phyloP scores from a whole-genome alignment of 2,113 vertebrate genomes.

The Pangasianodon hypophthalmus region DNA sequence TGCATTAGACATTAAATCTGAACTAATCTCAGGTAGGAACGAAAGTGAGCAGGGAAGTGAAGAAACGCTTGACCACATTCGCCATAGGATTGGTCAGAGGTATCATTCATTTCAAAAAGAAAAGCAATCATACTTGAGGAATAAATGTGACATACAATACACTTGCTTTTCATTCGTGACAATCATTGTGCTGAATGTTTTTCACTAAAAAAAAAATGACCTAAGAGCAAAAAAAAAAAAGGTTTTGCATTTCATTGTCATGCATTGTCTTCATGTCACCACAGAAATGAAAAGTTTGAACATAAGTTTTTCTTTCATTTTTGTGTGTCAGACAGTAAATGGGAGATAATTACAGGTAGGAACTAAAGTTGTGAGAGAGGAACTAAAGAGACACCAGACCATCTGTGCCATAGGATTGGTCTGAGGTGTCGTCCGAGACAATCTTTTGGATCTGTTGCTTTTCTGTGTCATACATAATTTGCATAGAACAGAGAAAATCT shows the following conservation, averaged over 20 bases:
- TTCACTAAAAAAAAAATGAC: not conserved
- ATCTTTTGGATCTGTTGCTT: not conserved
- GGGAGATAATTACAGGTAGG: not conserved
- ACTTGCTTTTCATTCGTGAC: not conserved
- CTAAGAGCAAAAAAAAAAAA: not conserved
- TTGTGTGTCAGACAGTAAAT: not conserved
- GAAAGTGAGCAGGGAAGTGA: not conserved
- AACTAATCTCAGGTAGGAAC: not conserved
- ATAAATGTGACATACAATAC: not conserved
- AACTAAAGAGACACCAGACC: not conserved
- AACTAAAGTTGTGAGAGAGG: not conserved
- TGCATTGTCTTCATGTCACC: not conserved
- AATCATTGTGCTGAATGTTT: not conserved
- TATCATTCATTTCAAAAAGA: not conserved
- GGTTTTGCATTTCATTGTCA: not conserved
- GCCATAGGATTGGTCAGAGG: not conserved
- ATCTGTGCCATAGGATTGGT: not conserved
- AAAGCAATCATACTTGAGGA: not conserved
- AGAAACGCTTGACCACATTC: not conserved
- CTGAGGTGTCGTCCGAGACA: not conserved
- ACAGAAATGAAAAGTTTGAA: not conserved
- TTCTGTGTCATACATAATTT: not conserved
- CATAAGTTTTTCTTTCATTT: not conserved
- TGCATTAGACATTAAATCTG: not conserved
- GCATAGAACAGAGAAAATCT: not conserved